These are phyloP conservation scores for Anastrepha obliqua DNA, from an alignment of 1,140 invertebrate species.

Conservation along the genomic window DNA sequence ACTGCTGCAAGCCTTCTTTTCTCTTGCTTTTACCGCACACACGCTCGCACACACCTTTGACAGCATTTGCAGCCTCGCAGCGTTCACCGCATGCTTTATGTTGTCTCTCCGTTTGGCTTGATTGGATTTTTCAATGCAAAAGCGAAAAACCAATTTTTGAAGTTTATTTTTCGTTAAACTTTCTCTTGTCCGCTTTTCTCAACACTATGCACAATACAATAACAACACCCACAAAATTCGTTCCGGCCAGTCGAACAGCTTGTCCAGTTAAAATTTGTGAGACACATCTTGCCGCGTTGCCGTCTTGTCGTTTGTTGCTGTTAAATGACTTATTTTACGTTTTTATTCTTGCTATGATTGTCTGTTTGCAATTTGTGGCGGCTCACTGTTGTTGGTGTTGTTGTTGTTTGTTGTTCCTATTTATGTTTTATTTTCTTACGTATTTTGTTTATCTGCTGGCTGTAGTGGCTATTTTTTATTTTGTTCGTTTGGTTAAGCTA, in stretches of 20 bases:
- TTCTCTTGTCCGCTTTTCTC: neutral
- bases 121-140: constrained; percentile 74
- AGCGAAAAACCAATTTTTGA: constrained; percentile 72
- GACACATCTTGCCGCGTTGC: neutral
- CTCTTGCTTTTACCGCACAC: neutral
- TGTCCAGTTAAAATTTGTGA: constrained; percentile 36
- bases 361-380: constrained; percentile 13
- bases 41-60: neutral
- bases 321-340: constrained; percentile 32
- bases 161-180: constrained; percentile 72
- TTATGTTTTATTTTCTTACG: neutral
- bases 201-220: neutral
- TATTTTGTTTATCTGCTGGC: neutral
- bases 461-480: neutral
- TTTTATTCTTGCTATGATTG: neutral
- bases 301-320: constrained; percentile 38
- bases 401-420: neutral
- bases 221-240: neutral
- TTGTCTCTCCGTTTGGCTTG: constrained; percentile 72
- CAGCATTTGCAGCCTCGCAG: too few relatives aligned
- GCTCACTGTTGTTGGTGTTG: neutral
- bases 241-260: neutral
- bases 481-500: constrained; percentile 9
- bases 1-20: neutral
- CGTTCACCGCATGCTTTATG: constrained; percentile 31